Evolutionary conservation across 2,888 invertebrate species (phyloP).

Genomic region (Drosophila recens): DNA sequence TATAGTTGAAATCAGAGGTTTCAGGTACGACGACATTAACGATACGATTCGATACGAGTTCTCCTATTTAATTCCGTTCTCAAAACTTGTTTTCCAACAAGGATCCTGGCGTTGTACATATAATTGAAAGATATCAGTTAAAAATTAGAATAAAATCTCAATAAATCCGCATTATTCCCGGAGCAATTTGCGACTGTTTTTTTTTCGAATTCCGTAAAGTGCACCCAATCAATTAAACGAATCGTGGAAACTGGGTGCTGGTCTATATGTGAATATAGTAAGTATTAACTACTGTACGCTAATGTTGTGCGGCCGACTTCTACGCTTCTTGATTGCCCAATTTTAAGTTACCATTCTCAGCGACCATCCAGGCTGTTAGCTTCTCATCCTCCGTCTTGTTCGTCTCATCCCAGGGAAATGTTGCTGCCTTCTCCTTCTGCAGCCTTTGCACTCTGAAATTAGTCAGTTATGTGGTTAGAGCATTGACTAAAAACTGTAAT

Average conservation of each 20-base stretch:
- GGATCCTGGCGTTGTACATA: conserved; percentile 68
- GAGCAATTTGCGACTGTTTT: conserved; percentile 12
- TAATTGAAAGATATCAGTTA: conserved; percentile 44
- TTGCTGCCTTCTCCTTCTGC: conserved; percentile 58
- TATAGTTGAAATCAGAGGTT: conserved; percentile 45
- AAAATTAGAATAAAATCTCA: conserved; percentile 14
- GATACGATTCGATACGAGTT: conserved; percentile 83
- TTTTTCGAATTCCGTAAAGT: conserved; percentile 34
- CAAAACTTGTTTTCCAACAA: conserved; percentile 82
- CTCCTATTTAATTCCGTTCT: conserved; percentile 87
- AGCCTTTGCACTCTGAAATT: conserved; percentile 71
- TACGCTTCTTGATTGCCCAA: conserved; percentile 69
- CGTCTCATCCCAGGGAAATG: conserved; percentile 85
- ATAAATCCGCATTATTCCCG: conserved; percentile 4
- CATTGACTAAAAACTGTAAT: not conserved
- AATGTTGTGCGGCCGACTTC: conserved; percentile 53
- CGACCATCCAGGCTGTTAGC: conserved; percentile 85
- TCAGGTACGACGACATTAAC: conserved; percentile 89
- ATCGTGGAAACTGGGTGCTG: conserved; percentile 25
- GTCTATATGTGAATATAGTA: conserved; percentile 30
- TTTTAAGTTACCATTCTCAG: conserved; percentile 83
- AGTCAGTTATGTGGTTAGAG: not conserved
- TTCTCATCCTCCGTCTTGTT: conserved; percentile 85
- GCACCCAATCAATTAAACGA: conserved; percentile 40
- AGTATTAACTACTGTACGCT: conserved; percentile 36